These are phyloP conservation scores for Phodopus roborovskii DNA, from an alignment of 2,113 vertebrate genomes.

Conservation along the genomic window DNA sequence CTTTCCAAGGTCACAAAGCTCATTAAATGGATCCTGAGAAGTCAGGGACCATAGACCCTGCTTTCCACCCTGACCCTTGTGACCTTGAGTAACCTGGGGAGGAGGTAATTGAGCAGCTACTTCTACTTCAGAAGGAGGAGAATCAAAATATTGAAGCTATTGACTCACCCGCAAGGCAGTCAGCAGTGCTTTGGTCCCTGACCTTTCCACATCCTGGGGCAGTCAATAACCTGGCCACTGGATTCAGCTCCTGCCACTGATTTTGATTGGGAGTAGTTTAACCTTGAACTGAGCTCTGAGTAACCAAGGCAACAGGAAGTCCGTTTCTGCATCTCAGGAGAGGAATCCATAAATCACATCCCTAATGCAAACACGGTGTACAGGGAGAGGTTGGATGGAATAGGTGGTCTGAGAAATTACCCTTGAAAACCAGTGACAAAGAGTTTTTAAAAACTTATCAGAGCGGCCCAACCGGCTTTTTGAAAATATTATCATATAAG, in stretches of 20 bases:
- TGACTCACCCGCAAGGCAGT: conserved; percentile 87
- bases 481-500: conserved; percentile 80
- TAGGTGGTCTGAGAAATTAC: conserved; percentile 90
- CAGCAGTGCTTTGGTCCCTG: conserved; percentile 87
- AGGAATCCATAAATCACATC: conserved; percentile 91
- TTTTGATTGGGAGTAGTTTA: conserved; percentile 89
- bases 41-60: conserved; percentile 33
- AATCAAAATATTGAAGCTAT: conserved; percentile 90
- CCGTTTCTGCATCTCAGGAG: conserved; percentile 83
- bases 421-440: conserved; percentile 88
- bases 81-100: conserved; percentile 85
- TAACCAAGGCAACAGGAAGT: conserved; percentile 92
- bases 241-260: conserved; percentile 84
- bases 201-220: conserved; percentile 87
- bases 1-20: conserved; percentile 67
- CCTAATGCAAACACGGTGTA: conserved; percentile 91
- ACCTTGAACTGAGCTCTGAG: conserved; percentile 90
- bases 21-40: conserved; percentile 73
- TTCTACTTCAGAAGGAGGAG: conserved; percentile 84
- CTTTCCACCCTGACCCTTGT: conserved; percentile 80
- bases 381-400: conserved; percentile 90
- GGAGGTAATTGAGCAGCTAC: conserved; percentile 85
- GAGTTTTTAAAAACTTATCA: conserved; percentile 77
- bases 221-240: conserved; percentile 88
- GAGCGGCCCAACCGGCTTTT: conserved; percentile 86